phyloP scores from a whole-genome alignment of 1,140 invertebrate genomes.

The Aradophagus sp. region DNA sequence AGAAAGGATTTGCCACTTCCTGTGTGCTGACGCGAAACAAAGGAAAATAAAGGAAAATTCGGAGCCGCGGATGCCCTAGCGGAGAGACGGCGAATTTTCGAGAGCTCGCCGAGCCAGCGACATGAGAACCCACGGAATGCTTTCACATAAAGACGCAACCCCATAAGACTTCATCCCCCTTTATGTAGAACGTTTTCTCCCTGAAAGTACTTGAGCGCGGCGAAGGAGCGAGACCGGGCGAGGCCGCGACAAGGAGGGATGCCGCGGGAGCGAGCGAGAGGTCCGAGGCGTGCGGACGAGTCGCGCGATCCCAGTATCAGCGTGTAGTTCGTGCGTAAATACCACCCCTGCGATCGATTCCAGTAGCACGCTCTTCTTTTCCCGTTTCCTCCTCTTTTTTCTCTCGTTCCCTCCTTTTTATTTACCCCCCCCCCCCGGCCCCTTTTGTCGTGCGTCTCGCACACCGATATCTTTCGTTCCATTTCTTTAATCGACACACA shows the following conservation, averaged over 20 bases:
- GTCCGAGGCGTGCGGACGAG: constrained; percentile 21
- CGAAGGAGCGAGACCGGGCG: constrained; percentile 29
- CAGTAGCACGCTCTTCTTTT: constrained; percentile 38
- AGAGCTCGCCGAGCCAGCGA: constrained; percentile 66
- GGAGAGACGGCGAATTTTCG: constrained; percentile 58
- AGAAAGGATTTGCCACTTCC: constrained; percentile 58
- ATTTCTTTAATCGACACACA: constrained; percentile 55
- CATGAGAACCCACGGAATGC: constrained; percentile 70
- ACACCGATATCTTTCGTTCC: constrained; percentile 53
- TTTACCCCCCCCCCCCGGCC: constrained; percentile 11
- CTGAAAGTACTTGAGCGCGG: constrained; percentile 56
- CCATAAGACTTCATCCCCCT: constrained; percentile 70
- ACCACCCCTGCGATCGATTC: constrained; percentile 57
- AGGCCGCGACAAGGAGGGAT: constrained; percentile 25
- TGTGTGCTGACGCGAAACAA: constrained; percentile 58
- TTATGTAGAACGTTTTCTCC: constrained; percentile 64
- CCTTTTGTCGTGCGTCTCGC: too few species aligned
- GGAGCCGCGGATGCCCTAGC: constrained; percentile 51
- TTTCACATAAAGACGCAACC: constrained; percentile 66
- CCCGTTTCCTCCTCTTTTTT: too few species aligned
- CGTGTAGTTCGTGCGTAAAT: constrained; percentile 67
- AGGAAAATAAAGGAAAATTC: constrained; percentile 60
- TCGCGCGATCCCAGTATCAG: constrained; percentile 55
- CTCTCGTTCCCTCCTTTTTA: constrained; percentile 32
- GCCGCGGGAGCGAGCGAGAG: constrained; percentile 28